Evolutionary conservation across 2,888 invertebrate species (phyloP).

Genomic region (Hydriomena furcata): DNA sequence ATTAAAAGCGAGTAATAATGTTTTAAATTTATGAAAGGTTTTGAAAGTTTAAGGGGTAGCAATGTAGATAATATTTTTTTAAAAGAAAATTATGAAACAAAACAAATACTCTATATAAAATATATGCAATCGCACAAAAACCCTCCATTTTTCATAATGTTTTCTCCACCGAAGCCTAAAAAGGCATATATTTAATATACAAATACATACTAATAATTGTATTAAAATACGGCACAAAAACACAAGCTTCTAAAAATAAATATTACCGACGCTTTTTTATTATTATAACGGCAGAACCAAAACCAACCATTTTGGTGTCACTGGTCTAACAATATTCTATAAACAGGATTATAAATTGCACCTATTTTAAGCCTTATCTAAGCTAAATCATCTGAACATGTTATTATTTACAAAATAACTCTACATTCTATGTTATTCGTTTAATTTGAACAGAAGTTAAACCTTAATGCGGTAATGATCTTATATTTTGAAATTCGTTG

Average conservation of each 20-base stretch:
- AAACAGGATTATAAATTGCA: conserved; percentile 25
- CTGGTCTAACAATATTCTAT: conserved; percentile 27
- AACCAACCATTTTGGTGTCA: conserved; percentile 28
- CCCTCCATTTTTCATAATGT: conserved; percentile 1
- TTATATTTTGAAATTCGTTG: conserved; percentile 22
- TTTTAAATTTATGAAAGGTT: neutral
- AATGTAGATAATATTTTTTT: neutral
- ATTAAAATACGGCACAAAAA: conserved; percentile 28
- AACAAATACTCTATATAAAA: neutral
- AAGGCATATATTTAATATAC: conserved; percentile 15
- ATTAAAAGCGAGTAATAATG: conserved; percentile 6
- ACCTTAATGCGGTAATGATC: conserved; percentile 27
- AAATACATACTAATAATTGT: conserved; percentile 8
- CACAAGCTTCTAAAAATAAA: conserved; percentile 53
- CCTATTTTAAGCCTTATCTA: conserved; percentile 43
- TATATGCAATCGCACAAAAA: neutral
- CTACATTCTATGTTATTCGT: conserved; percentile 35
- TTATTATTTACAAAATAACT: conserved; percentile 46
- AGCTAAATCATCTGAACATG: conserved; percentile 42
- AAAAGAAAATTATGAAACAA: neutral
- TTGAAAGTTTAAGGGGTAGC: neutral
- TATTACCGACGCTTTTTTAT: conserved; percentile 43
- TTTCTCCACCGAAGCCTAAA: conserved; percentile 18
- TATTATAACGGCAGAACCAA: conserved; percentile 53
- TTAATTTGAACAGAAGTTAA: conserved; percentile 23